Evolutionary conservation across 2,113 vertebrate species (phyloP), one percentile per base, ranked within the genome.

Genomic region (Pygathrix nemaeus): DNA sequence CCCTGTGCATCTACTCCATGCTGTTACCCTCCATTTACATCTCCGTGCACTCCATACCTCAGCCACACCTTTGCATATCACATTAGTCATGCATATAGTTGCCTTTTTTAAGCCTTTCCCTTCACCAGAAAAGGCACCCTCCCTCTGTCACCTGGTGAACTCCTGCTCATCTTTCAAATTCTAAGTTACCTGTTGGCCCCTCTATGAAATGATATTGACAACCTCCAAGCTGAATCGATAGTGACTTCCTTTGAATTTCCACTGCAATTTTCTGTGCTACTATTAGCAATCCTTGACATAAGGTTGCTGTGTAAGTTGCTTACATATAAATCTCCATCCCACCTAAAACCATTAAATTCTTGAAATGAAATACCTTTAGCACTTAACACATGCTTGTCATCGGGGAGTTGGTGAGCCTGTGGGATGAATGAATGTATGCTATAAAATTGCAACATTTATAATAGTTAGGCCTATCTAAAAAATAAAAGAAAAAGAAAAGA

Each of bases 381-480:
- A 45, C 40, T 84, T 45, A 82, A 57, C 45, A 45, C 40, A 70
- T n/a, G 52, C 45, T 76, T 85, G 64, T 50, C 84, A 55, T 48
- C 38, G 75, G 88, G 87, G 90, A 91, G 11, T 16, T 45, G 18
- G 59, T 93, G 57, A 90, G 57, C 90, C 66, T 89, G 40, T 20
- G 45, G 64, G 84, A 88, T 68, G 64, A 72, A 64, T 88, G 96
- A 93, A 75, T 75, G 32, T 48, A 55, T 57, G 76, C 87, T 88
- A 25, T 73, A 83, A 84, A 87, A 43, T 35, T 82, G 35, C 40
- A 84, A 59, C 78, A 83, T 68, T 72, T 45, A 73, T 73, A 86
- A 76, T 96, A 87, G 61, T 90, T 94, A 96, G 90, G 50, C 16
- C 93, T 92, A 40, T 68, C 9, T 80, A 25, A 52, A 79, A 66